These are phyloP conservation scores for Biston betularia DNA, from an alignment of 2,888 invertebrate species.

Conservation along the genomic window DNA sequence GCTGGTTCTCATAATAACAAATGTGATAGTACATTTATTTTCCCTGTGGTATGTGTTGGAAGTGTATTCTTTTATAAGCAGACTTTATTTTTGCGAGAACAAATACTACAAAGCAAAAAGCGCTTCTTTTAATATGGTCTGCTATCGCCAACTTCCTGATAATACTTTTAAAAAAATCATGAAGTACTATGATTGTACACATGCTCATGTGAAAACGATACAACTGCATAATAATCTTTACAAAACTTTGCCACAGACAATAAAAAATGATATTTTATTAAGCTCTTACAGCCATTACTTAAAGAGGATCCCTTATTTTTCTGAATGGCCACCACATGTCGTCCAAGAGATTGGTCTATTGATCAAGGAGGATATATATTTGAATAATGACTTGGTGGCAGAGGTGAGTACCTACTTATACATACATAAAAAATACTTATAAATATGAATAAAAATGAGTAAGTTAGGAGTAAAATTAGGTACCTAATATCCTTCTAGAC, in stretches of 20 bases:
- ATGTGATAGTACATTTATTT: background rate
- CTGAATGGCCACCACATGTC: slow-evolving; percentile 1
- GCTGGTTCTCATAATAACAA: background rate
- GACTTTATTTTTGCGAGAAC: background rate
- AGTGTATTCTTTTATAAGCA: background rate
- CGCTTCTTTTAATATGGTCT: background rate
- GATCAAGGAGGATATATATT: slow-evolving; percentile 3
- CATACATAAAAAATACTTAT: background rate
- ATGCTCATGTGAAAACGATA: background rate
- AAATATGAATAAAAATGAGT: too few relatives aligned
- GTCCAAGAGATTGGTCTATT: background rate
- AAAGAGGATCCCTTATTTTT: slow-evolving; percentile 1
- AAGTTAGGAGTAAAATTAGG: too few relatives aligned
- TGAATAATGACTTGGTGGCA: slow-evolving; percentile 6
- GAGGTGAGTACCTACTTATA: background rate
- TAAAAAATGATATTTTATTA: background rate
- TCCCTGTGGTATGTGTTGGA: background rate
- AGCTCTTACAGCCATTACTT: background rate
- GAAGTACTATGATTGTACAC: background rate
- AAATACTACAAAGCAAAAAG: background rate
- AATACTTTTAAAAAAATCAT: background rate
- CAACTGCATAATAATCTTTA: background rate
- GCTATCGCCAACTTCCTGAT: background rate
- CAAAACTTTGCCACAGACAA: background rate
- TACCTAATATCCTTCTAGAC: too few relatives aligned